Base-by-base conservation (phyloP, 2,797 vertebrate genomes). In the Hypotaenidia philippensis region DNA sequence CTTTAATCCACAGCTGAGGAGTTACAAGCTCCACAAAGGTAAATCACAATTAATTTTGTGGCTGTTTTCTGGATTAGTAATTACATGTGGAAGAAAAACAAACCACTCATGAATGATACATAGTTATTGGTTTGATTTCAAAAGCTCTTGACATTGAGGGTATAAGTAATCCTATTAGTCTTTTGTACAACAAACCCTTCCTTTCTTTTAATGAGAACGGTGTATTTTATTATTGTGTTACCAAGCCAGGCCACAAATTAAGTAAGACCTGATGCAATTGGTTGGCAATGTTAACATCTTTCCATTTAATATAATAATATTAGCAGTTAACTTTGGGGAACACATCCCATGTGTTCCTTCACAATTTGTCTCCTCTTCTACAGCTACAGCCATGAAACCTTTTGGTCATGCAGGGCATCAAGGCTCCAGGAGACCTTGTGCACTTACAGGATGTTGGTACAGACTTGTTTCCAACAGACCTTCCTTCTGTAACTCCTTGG, bases 51-150 rank as follows among this genome's bases (percentile, higher is more conserved):
- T 68, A 5, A 47, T 81, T 93, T 83, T 72, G 40, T 59, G 22
- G 26, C 6, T 9, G 26, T 81, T 90, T 90, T 71, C 77, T 89
- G 47, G 8, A 29, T 79, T 81, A 81, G 56, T 77, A 87, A 59
- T 77, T 81, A 83, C 77, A 50, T 5, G 13, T 36, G 27, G 32
- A 66, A 84, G 38, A 53, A 69, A 94, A 86, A 50, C 47, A 71
- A 81, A 31, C 47, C 41, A 69, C 36, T 72, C 50, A 72, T 89
- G 55, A 93, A 93, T 63, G 81, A 82, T 55, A 88, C 36, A 50
- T n/a, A 49, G 16, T 59, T 88, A 77, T 45, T 80, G 49, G 49
- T 75, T 95, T 95, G 83, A 86, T 88, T 95, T 93, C 61, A 78
- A 75, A 88, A 83, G 57, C 61, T 86, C 53, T 93, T 86, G 69